These are phyloP conservation scores for Megathymus violae DNA, from an alignment of 1,140 invertebrate genomes.

Conservation along the genomic window DNA sequence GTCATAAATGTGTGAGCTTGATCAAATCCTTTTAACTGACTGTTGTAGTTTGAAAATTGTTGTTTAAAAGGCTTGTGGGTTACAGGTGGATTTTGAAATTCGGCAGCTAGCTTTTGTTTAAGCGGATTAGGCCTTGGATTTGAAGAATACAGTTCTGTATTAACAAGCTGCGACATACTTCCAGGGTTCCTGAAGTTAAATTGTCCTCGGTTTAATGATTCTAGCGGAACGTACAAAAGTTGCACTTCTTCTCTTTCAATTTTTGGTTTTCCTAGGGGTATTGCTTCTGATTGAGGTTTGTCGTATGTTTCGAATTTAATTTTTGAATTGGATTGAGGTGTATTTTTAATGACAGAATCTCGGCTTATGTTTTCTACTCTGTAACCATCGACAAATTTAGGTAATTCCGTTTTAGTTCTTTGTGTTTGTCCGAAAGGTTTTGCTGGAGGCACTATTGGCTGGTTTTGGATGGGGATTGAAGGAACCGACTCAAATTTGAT, in stretches of 20 bases:
- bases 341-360: constrained; percentile 53
- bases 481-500: constrained; percentile 58
- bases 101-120: constrained; percentile 60
- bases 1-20: constrained; percentile 66
- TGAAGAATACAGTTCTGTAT: constrained; percentile 64
- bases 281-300: constrained; percentile 50
- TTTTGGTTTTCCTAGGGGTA: constrained; percentile 53
- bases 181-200: constrained; percentile 73
- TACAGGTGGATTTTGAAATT: constrained; percentile 57
- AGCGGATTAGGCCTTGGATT: constrained; percentile 56
- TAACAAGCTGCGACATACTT: constrained; percentile 55
- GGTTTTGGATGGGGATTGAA: constrained; percentile 41
- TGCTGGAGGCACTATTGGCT: constrained; percentile 48
- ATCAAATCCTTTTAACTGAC: constrained; percentile 55
- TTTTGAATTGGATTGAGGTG: constrained; percentile 65
- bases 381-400: constrained; percentile 77
- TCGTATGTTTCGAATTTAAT: constrained; percentile 64
- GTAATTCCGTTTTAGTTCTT: constrained; percentile 51
- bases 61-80: constrained; percentile 52
- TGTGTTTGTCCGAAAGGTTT: constrained; percentile 51
- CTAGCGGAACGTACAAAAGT: constrained; percentile 91
- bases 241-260: constrained; percentile 88
- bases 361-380: constrained; percentile 63
- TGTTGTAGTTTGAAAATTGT: constrained; percentile 60
- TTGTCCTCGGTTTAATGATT: constrained; percentile 87